A percentile compares a stretch with the other conserved stretches of the same genome.
Evolutionary conservation across 2,888 invertebrate genomes (phyloP).

Genomic region (Acrobasis repandana): DNA sequence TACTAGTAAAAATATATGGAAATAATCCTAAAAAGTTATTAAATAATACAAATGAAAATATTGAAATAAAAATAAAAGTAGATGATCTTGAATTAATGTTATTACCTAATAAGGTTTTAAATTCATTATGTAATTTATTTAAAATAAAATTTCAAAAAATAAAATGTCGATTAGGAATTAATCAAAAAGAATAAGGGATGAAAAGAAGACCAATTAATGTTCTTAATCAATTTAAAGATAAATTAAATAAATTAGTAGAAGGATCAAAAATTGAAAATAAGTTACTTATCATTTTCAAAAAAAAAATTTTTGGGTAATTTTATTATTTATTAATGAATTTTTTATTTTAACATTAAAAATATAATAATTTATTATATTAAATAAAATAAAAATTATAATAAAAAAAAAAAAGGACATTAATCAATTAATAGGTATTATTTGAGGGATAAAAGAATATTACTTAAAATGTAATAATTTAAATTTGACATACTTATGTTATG

Average conservation of each 20-base stretch:
- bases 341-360: conserved; percentile 53
- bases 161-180: conserved; percentile 78
- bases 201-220: conserved; percentile 75
- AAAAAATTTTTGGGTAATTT: conserved; percentile 46
- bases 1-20: conserved; percentile 87
- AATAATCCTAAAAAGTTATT: conserved; percentile 88
- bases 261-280: conserved; percentile 88
- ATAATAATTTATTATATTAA: conserved; percentile 81
- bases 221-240: conserved; percentile 85
- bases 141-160: conserved; percentile 76
- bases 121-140: conserved; percentile 78
- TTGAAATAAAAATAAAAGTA: conserved; percentile 80
- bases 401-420: conserved; percentile 72
- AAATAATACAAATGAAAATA: conserved; percentile 84
- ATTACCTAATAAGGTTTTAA: conserved; percentile 79
- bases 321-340: conserved; percentile 48
- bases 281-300: conserved; percentile 86
- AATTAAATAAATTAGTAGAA: conserved; percentile 71
- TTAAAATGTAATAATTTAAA: conserved; percentile 81
- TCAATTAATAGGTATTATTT: conserved; percentile 85
- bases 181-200: conserved; percentile 79
- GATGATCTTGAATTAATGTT: conserved; percentile 71
- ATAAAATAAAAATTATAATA: conserved; percentile 66
- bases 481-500: conserved; percentile 85
- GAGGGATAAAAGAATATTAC: conserved; percentile 86